Conservation (phyloP, 2,888 invertebrate genomes). For the Chamaedrilus cognettii region DNA sequence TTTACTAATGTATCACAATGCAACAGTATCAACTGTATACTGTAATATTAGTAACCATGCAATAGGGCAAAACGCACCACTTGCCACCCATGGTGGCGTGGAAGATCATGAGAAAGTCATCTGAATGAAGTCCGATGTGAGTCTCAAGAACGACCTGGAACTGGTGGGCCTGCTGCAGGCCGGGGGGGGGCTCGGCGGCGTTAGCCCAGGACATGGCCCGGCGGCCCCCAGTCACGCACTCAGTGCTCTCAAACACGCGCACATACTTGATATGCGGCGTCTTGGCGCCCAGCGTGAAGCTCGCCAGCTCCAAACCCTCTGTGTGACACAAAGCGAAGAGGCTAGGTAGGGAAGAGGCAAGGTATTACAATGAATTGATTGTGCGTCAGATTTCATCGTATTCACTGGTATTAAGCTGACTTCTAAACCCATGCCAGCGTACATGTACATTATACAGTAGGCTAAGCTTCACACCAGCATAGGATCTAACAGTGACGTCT, state of each 20-base stretch:
- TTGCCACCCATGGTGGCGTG: slow-evolving; percentile 59
- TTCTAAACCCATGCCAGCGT: neutral
- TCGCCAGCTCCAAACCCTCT: slow-evolving; percentile 61
- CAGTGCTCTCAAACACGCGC: slow-evolving; percentile 57
- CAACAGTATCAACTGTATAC: too few relatives aligned
- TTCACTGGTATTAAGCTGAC: neutral
- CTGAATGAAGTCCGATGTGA: slow-evolving; percentile 61
- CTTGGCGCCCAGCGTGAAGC: slow-evolving; percentile 61
- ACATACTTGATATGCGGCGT: slow-evolving; percentile 59
- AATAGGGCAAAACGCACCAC: slow-evolving; percentile 57
- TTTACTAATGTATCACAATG: too few relatives aligned
- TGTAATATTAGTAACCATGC: too few relatives aligned
- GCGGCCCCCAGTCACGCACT: slow-evolving; percentile 49
- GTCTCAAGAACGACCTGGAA: slow-evolving; percentile 62
- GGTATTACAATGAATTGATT: too few relatives aligned
- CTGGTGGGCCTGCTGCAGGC: slow-evolving; percentile 53
- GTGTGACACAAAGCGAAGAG: neutral
- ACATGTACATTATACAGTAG: too few relatives aligned
- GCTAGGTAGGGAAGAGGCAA: too few relatives aligned
- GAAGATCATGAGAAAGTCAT: slow-evolving; percentile 64
- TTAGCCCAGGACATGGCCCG: slow-evolving; percentile 51
- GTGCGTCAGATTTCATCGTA: too few relatives aligned
- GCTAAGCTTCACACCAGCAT: too few relatives aligned
- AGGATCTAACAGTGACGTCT: too few relatives aligned
- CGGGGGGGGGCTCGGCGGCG: slow-evolving; percentile 50